A percentile compares a stretch with the other conserved stretches of the same genome.
phyloP scores from a whole-genome alignment of 2,113 vertebrate genomes.

The Brienomyrus longianalis region DNA sequence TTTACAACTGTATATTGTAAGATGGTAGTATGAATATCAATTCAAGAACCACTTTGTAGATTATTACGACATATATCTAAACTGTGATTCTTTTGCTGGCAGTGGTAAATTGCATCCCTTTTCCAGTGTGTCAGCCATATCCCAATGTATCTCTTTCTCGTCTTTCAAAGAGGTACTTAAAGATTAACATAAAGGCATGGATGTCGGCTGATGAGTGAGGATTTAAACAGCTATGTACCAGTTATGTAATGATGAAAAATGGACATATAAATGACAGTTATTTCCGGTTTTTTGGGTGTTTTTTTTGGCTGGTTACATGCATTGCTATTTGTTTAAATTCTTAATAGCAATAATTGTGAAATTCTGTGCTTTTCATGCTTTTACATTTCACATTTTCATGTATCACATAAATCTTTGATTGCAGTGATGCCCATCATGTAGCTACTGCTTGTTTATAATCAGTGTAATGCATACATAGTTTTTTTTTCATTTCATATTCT shows the following conservation, averaged over 20 bases:
- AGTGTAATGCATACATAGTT: background rate
- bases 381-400: background rate
- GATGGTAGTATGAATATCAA: background rate
- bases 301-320: background rate
- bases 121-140: background rate
- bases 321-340: background rate
- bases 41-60: background rate
- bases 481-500: background rate
- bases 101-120: background rate
- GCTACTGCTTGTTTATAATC: background rate
- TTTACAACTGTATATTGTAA: background rate
- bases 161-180: constrained; percentile 1
- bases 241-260: background rate
- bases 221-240: background rate
- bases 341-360: background rate
- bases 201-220: background rate
- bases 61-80: background rate
- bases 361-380: background rate
- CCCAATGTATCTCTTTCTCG: background rate
- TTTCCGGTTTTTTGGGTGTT: background rate
- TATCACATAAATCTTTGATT: background rate
- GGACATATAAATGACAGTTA: background rate
- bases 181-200: background rate
- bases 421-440: background rate
- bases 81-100: background rate